These are phyloP conservation scores for Anolis apletophallus DNA, from an alignment of 2,797 vertebrate species.

Conservation along the genomic window DNA sequence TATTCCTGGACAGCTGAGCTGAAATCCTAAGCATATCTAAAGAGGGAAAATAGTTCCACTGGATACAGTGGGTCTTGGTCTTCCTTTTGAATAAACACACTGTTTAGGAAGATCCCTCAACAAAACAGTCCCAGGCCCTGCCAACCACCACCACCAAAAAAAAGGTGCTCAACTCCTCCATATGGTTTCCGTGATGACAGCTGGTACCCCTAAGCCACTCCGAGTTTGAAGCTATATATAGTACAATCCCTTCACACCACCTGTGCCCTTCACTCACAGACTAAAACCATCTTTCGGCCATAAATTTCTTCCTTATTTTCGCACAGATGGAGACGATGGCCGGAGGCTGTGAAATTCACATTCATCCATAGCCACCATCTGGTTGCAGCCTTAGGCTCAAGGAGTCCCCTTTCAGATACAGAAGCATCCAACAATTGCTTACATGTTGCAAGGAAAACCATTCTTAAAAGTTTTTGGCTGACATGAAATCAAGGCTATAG, in stretches of 20 bases:
- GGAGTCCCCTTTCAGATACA: neutral
- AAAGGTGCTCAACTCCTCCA: neutral
- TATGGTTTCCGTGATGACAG: constrained; percentile 19
- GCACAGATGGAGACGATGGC: neutral
- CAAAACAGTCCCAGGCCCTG: neutral
- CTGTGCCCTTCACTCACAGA: constrained; percentile 37
- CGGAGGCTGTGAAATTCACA: neutral
- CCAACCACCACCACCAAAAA: neutral
- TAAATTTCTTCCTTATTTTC: constrained; percentile 23
- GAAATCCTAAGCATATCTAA: neutral
- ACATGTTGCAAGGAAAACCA: neutral
- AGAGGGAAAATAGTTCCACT: neutral
- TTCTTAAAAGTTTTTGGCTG: neutral
- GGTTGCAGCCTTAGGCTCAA: neutral
- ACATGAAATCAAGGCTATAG: neutral
- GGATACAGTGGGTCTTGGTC: neutral
- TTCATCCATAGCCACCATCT: neutral
- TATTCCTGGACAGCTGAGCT: neutral
- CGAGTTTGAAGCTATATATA: constrained; percentile 39
- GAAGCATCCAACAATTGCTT: neutral
- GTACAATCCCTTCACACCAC: constrained; percentile 20
- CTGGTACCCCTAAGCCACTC: neutral
- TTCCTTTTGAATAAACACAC: neutral
- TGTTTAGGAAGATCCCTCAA: neutral
- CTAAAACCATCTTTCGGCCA: neutral